phyloP scores from a whole-genome alignment of 2,113 vertebrate species.

The Choloepus hoffmanni region DNA sequence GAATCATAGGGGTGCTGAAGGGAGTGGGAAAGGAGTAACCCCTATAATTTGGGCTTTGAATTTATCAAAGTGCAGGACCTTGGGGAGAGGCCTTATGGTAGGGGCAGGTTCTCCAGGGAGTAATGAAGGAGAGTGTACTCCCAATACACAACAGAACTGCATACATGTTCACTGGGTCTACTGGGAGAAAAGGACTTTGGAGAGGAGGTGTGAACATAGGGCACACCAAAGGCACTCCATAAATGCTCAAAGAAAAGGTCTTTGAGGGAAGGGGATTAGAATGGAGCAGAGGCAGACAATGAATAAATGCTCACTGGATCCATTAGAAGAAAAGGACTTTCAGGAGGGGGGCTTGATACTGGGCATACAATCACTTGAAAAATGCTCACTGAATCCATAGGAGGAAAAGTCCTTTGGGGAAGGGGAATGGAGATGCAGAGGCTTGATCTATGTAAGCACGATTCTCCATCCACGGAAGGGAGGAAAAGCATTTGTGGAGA shows the following conservation, averaged over 20 bases:
- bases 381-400: background rate
- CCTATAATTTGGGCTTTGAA: constrained; percentile 38
- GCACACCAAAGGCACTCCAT: constrained; percentile 30
- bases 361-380: background rate
- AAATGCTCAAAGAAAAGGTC: constrained; percentile 41
- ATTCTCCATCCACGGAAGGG: constrained; percentile 1
- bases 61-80: constrained; percentile 12
- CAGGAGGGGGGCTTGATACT: background rate
- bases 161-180: background rate
- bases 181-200: constrained; percentile 26
- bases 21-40: background rate
- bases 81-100: constrained; percentile 17
- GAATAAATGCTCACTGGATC: constrained; percentile 24
- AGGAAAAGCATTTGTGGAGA: constrained; percentile 62
- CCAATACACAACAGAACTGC: constrained; percentile 44
- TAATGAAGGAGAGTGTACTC: background rate
- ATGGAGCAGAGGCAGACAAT: constrained; percentile 9
- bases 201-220: background rate
- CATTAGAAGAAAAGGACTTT: constrained; percentile 49
- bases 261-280: constrained; percentile 39
- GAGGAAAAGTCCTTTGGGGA: constrained; percentile 38
- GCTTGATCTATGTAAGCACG: constrained; percentile 42
- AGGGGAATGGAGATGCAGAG: background rate
- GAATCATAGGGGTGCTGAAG: constrained; percentile 42
- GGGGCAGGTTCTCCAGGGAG: constrained; percentile 27